Conservation (phyloP, 2,888 invertebrate species). For the Pterobdella sp. region DNA sequence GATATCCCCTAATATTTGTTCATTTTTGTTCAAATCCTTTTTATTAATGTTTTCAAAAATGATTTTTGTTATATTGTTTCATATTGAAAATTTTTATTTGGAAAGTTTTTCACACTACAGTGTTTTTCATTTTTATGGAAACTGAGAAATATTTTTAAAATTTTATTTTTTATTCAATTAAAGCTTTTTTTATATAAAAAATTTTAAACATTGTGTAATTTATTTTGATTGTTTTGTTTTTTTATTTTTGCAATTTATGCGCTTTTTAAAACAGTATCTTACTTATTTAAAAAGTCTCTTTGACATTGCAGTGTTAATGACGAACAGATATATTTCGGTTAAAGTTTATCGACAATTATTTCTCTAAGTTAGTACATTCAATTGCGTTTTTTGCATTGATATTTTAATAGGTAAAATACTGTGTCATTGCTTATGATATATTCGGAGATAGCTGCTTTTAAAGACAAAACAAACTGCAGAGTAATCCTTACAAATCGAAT, state of each 20-base stretch:
- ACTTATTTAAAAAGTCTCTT: neutral
- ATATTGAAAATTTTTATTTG: neutral
- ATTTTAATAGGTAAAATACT: neutral
- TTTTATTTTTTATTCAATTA: neutral
- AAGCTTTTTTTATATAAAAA: neutral
- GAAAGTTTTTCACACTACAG: too few species aligned
- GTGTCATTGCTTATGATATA: neutral
- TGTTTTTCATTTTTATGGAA: too few species aligned
- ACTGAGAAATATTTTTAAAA: neutral
- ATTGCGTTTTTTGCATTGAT: neutral
- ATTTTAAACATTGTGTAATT: too few species aligned
- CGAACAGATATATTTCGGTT: neutral
- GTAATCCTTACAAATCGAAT: too few species aligned
- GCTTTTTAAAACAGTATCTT: neutral
- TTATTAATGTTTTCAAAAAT: neutral
- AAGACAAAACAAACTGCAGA: too few species aligned
- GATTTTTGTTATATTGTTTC: neutral
- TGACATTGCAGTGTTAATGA: conserved; percentile 14
- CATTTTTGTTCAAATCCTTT: neutral
- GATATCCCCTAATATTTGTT: too few species aligned
- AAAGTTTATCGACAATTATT: neutral
- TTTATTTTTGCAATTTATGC: neutral
- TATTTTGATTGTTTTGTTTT: too few species aligned
- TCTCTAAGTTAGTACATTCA: neutral
- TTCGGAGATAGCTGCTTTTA: too few species aligned